Evolutionary conservation across 2,113 vertebrate species (phyloP).

Genomic region (Syngnathus floridae): DNA sequence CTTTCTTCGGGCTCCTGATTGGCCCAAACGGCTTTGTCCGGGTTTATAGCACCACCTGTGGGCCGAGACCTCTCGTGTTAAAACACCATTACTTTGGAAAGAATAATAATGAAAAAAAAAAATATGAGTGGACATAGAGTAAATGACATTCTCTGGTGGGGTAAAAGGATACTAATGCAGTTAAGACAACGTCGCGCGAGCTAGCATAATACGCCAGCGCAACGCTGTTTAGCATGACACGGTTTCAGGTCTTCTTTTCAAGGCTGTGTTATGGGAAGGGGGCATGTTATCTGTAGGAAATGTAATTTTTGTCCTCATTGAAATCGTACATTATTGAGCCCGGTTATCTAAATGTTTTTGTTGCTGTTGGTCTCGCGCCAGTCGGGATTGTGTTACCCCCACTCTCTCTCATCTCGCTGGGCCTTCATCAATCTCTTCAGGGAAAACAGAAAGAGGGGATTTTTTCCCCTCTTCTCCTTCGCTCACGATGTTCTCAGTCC

Average conservation of each 20-base stretch:
- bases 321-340: constrained; percentile 77
- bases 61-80: neutral
- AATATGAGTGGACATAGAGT: neutral
- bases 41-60: neutral
- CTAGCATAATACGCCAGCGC: constrained; percentile 51
- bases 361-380: constrained; percentile 72
- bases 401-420: constrained; percentile 70
- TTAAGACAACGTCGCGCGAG: constrained; percentile 55
- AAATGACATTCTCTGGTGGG: constrained; percentile 47
- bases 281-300: constrained; percentile 77
- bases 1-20: neutral
- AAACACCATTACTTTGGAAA: neutral
- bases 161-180: constrained; percentile 69
- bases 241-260: constrained; percentile 48
- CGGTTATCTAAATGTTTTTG: constrained; percentile 79
- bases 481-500: constrained; percentile 44
- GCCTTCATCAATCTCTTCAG: constrained; percentile 62
- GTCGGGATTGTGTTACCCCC: constrained; percentile 69
- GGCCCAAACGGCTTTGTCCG: neutral
- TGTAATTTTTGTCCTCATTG: constrained; percentile 79
- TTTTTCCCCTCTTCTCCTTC: constrained; percentile 39
- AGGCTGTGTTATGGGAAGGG: constrained; percentile 70
- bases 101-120: neutral
- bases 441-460: constrained; percentile 64
- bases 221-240: constrained; percentile 56